phyloP scores from a whole-genome alignment of 1,140 invertebrate genomes.

The Galleria mellonella region DNA sequence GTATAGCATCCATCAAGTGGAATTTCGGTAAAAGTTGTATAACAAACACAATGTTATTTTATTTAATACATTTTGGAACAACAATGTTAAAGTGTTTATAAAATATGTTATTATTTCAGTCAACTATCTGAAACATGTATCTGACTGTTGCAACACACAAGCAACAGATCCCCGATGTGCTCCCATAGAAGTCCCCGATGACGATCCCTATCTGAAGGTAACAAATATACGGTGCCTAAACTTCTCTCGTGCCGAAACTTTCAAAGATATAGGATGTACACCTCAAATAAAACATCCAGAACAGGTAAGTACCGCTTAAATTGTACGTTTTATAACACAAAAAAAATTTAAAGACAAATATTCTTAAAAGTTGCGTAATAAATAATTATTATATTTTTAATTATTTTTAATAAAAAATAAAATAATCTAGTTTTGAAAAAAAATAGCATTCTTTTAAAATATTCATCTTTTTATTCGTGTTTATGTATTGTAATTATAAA shows the following conservation, averaged over 20 bases:
- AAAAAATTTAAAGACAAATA: neutral
- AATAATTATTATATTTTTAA: too few species aligned
- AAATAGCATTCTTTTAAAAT: too few species aligned
- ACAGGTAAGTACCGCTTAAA: conserved; percentile 25
- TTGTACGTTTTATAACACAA: neutral
- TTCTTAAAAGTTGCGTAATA: too few species aligned
- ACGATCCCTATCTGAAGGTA: conserved; percentile 40
- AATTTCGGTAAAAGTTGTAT: too few species aligned
- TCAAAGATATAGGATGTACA: conserved; percentile 40
- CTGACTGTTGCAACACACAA: conserved; percentile 29
- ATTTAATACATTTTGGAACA: too few species aligned
- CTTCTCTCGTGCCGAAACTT: conserved; percentile 46
- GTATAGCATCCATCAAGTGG: too few species aligned
- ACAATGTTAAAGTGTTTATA: neutral
- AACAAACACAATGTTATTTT: too few species aligned
- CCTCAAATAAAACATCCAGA: conserved; percentile 27
- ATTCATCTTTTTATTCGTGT: too few species aligned
- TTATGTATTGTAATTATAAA: too few species aligned
- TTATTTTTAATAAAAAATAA: too few species aligned
- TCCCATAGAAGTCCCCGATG: conserved; percentile 34
- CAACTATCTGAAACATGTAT: conserved; percentile 27
- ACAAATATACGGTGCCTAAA: conserved; percentile 44
- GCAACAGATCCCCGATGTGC: conserved; percentile 25
- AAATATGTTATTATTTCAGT: conserved; percentile 17
- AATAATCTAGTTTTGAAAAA: too few species aligned